Evolutionary conservation across 1,140 invertebrate genomes (phyloP).

Genomic region (Brachionus asplanchnoidis): DNA sequence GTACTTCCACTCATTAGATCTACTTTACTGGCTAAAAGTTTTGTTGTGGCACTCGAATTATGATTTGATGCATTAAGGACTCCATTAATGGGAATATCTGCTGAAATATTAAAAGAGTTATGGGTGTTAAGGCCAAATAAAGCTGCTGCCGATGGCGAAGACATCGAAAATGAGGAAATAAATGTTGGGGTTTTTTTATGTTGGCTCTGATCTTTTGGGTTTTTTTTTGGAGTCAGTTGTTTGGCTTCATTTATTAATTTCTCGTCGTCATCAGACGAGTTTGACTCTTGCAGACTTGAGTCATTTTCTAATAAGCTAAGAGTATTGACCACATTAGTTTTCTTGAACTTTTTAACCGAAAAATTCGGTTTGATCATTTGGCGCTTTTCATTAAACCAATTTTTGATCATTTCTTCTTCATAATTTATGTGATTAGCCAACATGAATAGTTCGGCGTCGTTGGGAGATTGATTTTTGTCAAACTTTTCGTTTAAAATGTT

Average conservation of each 20-base stretch:
- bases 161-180: not conserved
- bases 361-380: not conserved
- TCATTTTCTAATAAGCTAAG: not conserved
- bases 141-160: conserved; percentile 9
- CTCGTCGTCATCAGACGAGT: not conserved
- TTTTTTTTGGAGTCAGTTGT: not conserved
- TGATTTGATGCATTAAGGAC: not conserved
- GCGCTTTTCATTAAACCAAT: conserved; percentile 18
- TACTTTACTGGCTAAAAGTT: not conserved
- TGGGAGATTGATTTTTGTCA: not conserved
- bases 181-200: not conserved
- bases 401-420: not conserved
- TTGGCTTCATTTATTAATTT: not conserved
- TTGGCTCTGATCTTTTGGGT: not conserved
- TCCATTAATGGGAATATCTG: not conserved
- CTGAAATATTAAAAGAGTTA: not conserved
- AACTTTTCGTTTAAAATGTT: not conserved
- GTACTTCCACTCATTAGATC: not conserved
- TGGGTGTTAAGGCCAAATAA: conserved; percentile 6
- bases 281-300: not conserved
- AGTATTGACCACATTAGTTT: conserved; percentile 1
- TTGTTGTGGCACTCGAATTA: not conserved
- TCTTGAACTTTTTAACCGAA: conserved; percentile 1
- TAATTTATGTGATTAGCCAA: conserved; percentile 22
- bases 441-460: not conserved